Evolutionary conservation across 2,888 invertebrate genomes (phyloP), one percentile per base, ranked within the genome.

Genomic region (Cinara cedri): DNA sequence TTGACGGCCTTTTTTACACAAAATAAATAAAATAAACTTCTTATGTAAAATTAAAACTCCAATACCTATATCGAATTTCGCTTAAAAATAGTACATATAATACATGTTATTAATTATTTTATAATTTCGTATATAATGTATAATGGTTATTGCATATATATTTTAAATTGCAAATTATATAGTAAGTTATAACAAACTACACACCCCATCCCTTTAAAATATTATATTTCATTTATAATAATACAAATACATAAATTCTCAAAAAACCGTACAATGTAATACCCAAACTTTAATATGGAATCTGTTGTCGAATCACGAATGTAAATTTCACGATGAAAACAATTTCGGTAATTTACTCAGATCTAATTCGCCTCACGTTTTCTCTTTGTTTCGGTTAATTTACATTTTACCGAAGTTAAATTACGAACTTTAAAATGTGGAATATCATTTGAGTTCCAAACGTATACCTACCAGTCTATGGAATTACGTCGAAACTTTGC

Each of bases 311-410:
- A 70, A 70, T 63, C 63, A 63, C 21, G 44, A 71, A 71, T 44
- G 63, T 44, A 44, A 63, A 44, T 74, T 74, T 49, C 62, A 46
- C 21, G 34, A 74, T 74, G 34, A 74, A 74, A 74, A 74, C 62
- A 74, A 74, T 62, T 74, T 74, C 34, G 16, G 51, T 63, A 34
- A 74, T 74, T 42, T 54, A 24, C 63, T 42, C 42, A n/a, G 42
- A 63, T 74, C 63, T 63, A 51, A 63, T 63, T 54, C 63, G 16
- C 21, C 21, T 54, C 11, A 13, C 44, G 65, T 66, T 75, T 66
- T 26, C 55, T 57, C 76, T 66, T 76, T 76, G 66, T 66, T 46
- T 66, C 66, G 66, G 76, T 66, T 55, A 66, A 76, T 76, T 76
- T 66, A 55, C 75, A 65, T 57, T 76, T 76, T 46, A 46, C 57